These are phyloP conservation scores for Sigmodon hispidus DNA, from an alignment of 2,113 vertebrate species.

Conservation along the genomic window DNA sequence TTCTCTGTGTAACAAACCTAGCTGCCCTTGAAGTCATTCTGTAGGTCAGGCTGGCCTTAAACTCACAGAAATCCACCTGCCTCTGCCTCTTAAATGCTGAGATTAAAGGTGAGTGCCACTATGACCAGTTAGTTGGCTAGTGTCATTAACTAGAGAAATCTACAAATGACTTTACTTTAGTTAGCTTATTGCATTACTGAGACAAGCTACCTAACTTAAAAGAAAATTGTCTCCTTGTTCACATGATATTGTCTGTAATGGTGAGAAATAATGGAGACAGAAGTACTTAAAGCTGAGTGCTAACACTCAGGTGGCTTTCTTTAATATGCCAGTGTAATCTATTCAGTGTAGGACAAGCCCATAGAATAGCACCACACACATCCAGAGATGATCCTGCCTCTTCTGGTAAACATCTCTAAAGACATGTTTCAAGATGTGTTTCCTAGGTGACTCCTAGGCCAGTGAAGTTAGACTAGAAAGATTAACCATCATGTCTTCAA, in stretches of 20 bases:
- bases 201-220: too few relatives aligned
- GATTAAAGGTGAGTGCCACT: too few relatives aligned
- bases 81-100: neutral
- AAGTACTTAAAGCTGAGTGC: neutral
- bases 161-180: neutral
- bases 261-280: accelerated
- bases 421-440: neutral
- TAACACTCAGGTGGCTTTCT: neutral
- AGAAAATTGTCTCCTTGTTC: neutral
- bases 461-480: neutral
- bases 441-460: too few relatives aligned
- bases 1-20: too few relatives aligned
- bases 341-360: neutral
- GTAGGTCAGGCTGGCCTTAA: neutral
- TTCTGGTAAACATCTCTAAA: neutral
- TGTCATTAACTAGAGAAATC: neutral
- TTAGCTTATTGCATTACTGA: neutral
- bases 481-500: neutral
- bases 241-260: too few relatives aligned
- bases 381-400: neutral
- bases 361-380: too few relatives aligned
- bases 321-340: neutral
- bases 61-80: neutral
- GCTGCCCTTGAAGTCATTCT: neutral
- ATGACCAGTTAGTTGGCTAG: neutral